phyloP scores from a whole-genome alignment of 2,888 invertebrate genomes.

The Drosophila anceps region DNA sequence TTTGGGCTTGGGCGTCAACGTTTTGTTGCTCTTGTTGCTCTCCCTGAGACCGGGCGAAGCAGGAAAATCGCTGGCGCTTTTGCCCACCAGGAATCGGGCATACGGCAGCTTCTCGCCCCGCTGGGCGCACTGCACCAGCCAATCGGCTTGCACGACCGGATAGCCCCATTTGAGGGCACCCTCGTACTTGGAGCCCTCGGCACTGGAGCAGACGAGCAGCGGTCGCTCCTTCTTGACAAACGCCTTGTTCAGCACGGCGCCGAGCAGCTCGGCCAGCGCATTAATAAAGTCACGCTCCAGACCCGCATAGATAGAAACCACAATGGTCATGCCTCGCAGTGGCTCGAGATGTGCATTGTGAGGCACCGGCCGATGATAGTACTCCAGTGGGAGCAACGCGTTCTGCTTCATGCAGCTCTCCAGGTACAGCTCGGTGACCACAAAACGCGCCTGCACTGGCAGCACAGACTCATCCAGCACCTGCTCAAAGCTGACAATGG shows the following conservation, averaged over 20 bases:
- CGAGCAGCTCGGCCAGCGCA: slow-evolving; percentile 89
- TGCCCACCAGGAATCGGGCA: slow-evolving; percentile 87
- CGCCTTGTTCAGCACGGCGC: slow-evolving; percentile 90
- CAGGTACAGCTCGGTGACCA: slow-evolving; percentile 84
- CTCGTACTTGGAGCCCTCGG: slow-evolving; percentile 92
- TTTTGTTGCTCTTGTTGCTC: slow-evolving; percentile 19
- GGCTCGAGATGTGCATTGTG: slow-evolving; percentile 86
- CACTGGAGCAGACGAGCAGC: slow-evolving; percentile 91
- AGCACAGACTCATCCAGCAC: slow-evolving; percentile 66
- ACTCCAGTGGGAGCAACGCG: slow-evolving; percentile 87
- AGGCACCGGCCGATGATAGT: slow-evolving; percentile 90
- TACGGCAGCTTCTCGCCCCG: slow-evolving; percentile 87
- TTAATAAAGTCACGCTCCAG: slow-evolving; percentile 91
- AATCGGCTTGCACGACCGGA: slow-evolving; percentile 91
- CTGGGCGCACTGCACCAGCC: slow-evolving; percentile 90
- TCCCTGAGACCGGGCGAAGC: slow-evolving; percentile 64
- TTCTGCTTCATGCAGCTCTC: slow-evolving; percentile 86
- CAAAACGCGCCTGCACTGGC: slow-evolving; percentile 77
- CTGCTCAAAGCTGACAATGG: slow-evolving; percentile 87
- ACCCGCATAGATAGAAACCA: slow-evolving; percentile 91
- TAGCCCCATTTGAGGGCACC: slow-evolving; percentile 94
- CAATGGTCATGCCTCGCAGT: slow-evolving; percentile 90
- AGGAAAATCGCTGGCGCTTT: slow-evolving; percentile 82
- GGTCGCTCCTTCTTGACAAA: slow-evolving; percentile 91
- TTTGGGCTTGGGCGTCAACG: slow-evolving; percentile 8